These are phyloP conservation scores for Silurus glanis DNA, from an alignment of 2,113 vertebrate species.

Conservation along the genomic window DNA sequence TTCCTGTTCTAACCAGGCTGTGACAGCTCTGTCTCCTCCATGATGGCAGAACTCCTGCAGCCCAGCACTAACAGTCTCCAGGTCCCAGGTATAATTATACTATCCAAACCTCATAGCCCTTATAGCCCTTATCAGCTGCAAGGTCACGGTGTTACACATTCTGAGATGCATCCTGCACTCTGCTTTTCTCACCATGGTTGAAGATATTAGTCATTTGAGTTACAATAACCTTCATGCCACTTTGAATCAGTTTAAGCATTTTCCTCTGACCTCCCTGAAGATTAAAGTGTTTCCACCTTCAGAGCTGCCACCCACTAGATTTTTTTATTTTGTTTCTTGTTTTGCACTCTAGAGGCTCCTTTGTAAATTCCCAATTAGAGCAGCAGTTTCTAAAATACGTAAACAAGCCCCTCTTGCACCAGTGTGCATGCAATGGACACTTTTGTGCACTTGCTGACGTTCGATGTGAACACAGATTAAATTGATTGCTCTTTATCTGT, in stretches of 20 bases:
- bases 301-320: not conserved
- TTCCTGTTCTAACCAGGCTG: constrained; percentile 43
- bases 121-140: not conserved
- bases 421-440: not conserved
- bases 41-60: constrained; percentile 70
- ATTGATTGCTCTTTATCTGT: not conserved
- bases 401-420: not conserved
- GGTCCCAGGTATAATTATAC: constrained; percentile 60
- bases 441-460: not conserved
- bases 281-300: not conserved
- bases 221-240: not conserved
- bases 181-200: not conserved
- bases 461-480: not conserved
- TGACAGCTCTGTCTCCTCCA: constrained; percentile 61
- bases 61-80: constrained; percentile 65
- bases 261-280: not conserved
- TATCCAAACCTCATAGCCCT: not conserved
- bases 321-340: not conserved
- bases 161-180: not conserved
- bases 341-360: not conserved
- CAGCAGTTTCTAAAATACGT: not conserved
- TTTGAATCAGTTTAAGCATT: not conserved
- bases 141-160: not conserved
- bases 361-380: not conserved
- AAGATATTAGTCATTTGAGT: not conserved